Evolutionary conservation across 2,113 vertebrate species (phyloP).

Genomic region (Camelus bactrianus): DNA sequence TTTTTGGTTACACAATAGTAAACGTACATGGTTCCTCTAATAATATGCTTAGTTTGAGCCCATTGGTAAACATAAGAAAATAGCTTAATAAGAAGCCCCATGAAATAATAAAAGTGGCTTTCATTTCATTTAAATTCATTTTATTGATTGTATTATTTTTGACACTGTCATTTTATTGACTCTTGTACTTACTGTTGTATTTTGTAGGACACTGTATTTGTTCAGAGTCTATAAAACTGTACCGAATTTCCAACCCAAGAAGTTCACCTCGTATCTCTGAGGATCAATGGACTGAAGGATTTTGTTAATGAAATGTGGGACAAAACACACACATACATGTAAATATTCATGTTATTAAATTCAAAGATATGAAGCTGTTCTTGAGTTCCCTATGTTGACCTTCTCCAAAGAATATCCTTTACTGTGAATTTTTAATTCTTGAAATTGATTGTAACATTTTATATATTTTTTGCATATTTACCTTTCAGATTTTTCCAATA

Average conservation of each 20-base stretch:
- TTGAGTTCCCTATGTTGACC: not conserved
- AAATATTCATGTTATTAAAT: not conserved
- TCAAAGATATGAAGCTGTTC: not conserved
- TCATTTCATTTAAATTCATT: not conserved
- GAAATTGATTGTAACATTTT: not conserved
- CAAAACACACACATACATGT: not conserved
- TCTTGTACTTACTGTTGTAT: not conserved
- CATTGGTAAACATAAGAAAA: not conserved
- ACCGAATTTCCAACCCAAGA: not conserved
- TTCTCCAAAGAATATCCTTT: not conserved
- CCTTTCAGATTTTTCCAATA: not conserved
- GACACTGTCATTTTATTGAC: not conserved
- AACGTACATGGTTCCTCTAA: conserved; percentile 69
- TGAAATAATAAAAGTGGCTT: not conserved
- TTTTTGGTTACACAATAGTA: conserved; percentile 57
- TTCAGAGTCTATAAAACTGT: not conserved
- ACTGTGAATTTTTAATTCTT: not conserved
- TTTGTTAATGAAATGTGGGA: not conserved
- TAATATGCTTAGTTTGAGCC: not conserved
- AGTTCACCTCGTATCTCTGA: not conserved
- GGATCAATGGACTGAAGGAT: not conserved
- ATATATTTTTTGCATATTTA: not conserved
- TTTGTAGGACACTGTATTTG: not conserved
- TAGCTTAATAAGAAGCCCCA: not conserved
- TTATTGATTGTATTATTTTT: not conserved